A percentile compares a stretch with the other conserved stretches of the same genome.
Evolutionary conservation across 2,113 vertebrate species (phyloP).

Genomic region (Archilochus colubris): DNA sequence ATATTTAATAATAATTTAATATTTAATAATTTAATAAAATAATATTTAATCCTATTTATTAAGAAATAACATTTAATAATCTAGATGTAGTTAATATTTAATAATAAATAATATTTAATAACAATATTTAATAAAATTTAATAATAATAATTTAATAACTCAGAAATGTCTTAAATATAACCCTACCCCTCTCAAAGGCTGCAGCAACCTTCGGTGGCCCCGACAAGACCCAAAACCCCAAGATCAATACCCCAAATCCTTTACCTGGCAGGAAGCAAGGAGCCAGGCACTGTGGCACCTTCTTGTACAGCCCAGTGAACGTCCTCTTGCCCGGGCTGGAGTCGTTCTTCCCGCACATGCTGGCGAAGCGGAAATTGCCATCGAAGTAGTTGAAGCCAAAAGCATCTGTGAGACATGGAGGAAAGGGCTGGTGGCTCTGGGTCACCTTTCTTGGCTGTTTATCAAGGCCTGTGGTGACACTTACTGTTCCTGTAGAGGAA

Average conservation of each 20-base stretch:
- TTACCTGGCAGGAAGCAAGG: slow-evolving; percentile 50
- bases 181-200: background rate
- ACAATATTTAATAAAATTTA: too few relatives aligned
- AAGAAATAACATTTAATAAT: too few relatives aligned
- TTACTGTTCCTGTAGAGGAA: slow-evolving; percentile 80
- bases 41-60: too few relatives aligned
- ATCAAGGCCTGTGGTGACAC: background rate
- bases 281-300: background rate
- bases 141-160: background rate
- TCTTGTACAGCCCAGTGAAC: fast-evolving
- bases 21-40: too few relatives aligned
- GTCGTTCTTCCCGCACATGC: slow-evolving; percentile 31
- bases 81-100: too few relatives aligned
- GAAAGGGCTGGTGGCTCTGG: background rate
- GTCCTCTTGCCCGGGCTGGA: background rate
- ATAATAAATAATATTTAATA: too few relatives aligned
- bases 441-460: fast-evolving
- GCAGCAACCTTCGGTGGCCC: background rate
- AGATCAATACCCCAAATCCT: background rate
- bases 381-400: slow-evolving; percentile 39
- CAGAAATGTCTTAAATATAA: background rate
- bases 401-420: background rate
- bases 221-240: background rate
- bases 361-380: slow-evolving; percentile 56
- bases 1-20: background rate